A percentile compares a stretch with the other conserved stretches of the same genome.
These are phyloP conservation scores for Athalia circularis DNA, from an alignment of 2,888 invertebrate genomes.

Conservation along the genomic window DNA sequence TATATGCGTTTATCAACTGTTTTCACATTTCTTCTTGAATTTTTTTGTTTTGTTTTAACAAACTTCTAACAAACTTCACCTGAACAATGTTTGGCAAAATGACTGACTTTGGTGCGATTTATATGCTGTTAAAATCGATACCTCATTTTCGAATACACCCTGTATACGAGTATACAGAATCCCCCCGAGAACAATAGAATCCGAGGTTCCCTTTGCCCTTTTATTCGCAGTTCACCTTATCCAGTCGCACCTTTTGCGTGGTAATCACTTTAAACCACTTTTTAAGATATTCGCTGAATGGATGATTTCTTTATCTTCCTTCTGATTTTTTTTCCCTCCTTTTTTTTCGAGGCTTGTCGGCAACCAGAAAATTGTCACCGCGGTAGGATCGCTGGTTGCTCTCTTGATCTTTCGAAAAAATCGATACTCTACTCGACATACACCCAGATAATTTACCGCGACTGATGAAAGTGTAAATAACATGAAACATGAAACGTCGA, in stretches of 20 bases:
- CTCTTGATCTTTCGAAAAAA: not conserved
- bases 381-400: not conserved
- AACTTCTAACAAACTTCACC: too few relatives aligned
- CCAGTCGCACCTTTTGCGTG: conserved; percentile 20
- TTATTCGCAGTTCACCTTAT: conserved; percentile 26
- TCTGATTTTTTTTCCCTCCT: not conserved
- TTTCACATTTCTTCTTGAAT: too few relatives aligned
- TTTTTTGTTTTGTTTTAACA: too few relatives aligned
- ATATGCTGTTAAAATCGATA: too few relatives aligned
- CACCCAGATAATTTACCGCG: not conserved
- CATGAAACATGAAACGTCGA: conserved; percentile 2
- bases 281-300: conserved; percentile 28
- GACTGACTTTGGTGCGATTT: too few relatives aligned
- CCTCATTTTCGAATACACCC: too few relatives aligned
- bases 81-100: too few relatives aligned
- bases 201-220: conserved; percentile 21
- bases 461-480: not conserved
- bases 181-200: conserved; percentile 34
- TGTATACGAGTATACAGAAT: not conserved
- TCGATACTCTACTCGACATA: conserved; percentile 5
- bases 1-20: too few relatives aligned
- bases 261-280: conserved; percentile 39
- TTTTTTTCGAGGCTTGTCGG: not conserved
- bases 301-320: not conserved
- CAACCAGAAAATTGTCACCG: not conserved